These are phyloP conservation scores for Trichogramma evanescens DNA, from an alignment of 2,888 invertebrate species.

Conservation along the genomic window DNA sequence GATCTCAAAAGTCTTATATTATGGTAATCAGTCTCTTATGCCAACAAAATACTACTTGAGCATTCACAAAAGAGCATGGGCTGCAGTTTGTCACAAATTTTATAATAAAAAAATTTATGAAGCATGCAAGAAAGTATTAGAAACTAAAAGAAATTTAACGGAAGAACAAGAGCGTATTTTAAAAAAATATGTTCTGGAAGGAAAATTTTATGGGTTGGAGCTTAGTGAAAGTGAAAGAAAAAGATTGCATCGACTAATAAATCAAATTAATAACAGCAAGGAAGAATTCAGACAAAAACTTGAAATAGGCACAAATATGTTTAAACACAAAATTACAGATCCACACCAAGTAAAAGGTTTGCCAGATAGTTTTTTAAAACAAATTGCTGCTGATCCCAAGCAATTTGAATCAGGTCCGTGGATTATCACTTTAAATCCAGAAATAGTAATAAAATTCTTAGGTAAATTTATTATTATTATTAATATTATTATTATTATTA, in stretches of 20 bases:
- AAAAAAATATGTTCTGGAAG: slow-evolving; percentile 74
- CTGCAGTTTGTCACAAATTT: slow-evolving; percentile 68
- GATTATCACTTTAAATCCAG: slow-evolving; percentile 70
- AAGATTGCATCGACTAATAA: neutral
- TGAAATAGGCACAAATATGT: slow-evolving; percentile 58
- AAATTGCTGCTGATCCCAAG: slow-evolving; percentile 58
- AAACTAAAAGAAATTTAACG: slow-evolving; percentile 43
- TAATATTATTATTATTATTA: neutral
- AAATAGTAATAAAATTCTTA: slow-evolving; percentile 68
- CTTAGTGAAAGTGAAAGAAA: slow-evolving; percentile 52
- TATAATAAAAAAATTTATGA: slow-evolving; percentile 64
- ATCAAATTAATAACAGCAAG: slow-evolving; percentile 39
- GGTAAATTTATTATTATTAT: slow-evolving; percentile 26
- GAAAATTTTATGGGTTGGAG: slow-evolving; percentile 74
- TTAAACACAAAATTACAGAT: slow-evolving; percentile 63
- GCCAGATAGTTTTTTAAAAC: slow-evolving; percentile 61
- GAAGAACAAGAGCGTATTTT: slow-evolving; percentile 66
- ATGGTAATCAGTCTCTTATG: slow-evolving; percentile 73
- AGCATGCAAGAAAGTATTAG: slow-evolving; percentile 56
- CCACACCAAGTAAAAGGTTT: slow-evolving; percentile 63
- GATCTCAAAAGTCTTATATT: slow-evolving; percentile 74
- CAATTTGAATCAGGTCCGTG: slow-evolving; percentile 70
- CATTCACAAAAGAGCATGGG: slow-evolving; percentile 71
- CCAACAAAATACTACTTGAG: slow-evolving; percentile 71
- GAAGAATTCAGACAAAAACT: slow-evolving; percentile 62